Base-by-base conservation (phyloP, 2,797 vertebrate species). In the Brotogeris chrysoptera region DNA sequence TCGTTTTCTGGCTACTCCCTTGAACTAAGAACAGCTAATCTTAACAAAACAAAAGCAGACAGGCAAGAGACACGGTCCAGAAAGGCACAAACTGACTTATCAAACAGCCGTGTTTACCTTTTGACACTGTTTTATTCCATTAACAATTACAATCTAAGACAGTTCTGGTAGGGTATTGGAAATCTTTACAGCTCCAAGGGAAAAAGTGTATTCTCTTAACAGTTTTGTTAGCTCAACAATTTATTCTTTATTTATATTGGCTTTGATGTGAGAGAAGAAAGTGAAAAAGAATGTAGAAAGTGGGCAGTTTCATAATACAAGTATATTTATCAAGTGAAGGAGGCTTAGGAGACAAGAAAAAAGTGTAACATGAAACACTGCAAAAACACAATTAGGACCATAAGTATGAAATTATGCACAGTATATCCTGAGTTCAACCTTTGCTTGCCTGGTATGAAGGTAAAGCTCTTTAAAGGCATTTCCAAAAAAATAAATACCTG, bases 11-110 rank as follows among this genome's bases (percentile, higher is more conserved):
- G 90, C 90, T 96, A 95, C 96, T 92, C 95, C 97, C 94, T 91
- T 80, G 73, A 90, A 92, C 80, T 70, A 49, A 96, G 96, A 96
- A 96, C 92, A 96, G 83, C 94, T 98, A 97, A 97, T 97, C 97
- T 97, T 96, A 96, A 90, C 93, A 96, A 97, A 97, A 98, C 96
- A 98, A 97, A 96, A 96, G 95, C 92, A 95, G 97, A 87, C 96
- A 95, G 83, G 87, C 96, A 95, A 96, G 70, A 96, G 95, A 97
- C 91, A 95, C 0, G 93, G 96, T 95, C 93, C 97, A 96, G 97
- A 96, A 96, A 96, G 81, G 76, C 73, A 92, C 92, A 95, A 94
- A 93, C 94, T 93, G 95, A 96, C 94, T 96, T 96, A 96, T 95
- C 97, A 97, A 96, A 95, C 94, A 96, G 90, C 53, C 0, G 0